Base-by-base conservation (phyloP, 2,888 invertebrate species). In the Himalopsyche anomala region DNA sequence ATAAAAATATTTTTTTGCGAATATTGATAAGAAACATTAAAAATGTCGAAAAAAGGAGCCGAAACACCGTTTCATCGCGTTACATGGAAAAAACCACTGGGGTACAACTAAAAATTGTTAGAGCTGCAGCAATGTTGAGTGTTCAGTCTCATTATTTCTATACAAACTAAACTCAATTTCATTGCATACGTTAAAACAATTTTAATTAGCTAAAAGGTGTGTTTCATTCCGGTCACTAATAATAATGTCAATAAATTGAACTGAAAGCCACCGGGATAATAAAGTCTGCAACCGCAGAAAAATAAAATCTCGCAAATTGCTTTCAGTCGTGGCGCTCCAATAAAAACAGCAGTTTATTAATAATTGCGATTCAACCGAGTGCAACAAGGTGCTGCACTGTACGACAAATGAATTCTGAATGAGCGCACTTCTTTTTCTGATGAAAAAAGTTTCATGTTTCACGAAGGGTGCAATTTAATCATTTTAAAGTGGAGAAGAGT, bases 301-400 rank as follows among this genome's bases (percentile, higher is more conserved):
- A 62, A 62, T 62, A 62, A n/a, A 62, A 62, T 62, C 62, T 62
- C 19, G 62, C 62, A 62, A 62, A 62, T 19, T 62, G 19, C 62
- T 19, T 19, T 19, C 62, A 62, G 62, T 19, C 40, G n/a, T 1
- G 81, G 45, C 45, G 81, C 42, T 81, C 51, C 81, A 81, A 51
- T 81, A 28, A 81, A 81, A 40, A 81, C 42, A n/a, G 4, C 40
- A 81, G 51, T 81, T 81, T 81, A 81, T 81, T 81, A 51, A 42
- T 81, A 28, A 51, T 19, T 45, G 45, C 81, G 51, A 45, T 28
- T 12, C 81, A 19, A 45, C 81, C 5, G 45, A 81, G 81, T 81
- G 81, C 40, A 42, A 45, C 28, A 28, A 81, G 45, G 28, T 81
- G 80, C 38, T 42, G 80, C 42, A 36, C 15, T 38, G 80, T 28